Base-by-base conservation (phyloP, 2,113 vertebrate species). In the Dinomys branickii region DNA sequence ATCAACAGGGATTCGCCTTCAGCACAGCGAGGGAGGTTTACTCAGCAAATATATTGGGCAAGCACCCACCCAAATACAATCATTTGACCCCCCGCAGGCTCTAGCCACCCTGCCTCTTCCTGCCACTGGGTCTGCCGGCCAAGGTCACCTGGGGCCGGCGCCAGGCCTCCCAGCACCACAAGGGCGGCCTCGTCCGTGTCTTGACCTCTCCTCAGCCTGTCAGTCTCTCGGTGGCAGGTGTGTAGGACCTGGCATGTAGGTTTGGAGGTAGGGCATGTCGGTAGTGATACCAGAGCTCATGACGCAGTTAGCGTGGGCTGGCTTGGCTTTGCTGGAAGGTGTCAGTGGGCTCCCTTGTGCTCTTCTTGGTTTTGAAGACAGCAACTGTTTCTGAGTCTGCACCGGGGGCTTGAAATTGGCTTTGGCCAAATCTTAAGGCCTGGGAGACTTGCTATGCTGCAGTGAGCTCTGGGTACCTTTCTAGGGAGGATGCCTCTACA, bases 1-100 rank as follows among this genome's bases (percentile, higher is more conserved):
- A 99, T 98, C 98, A 99, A 98, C 98, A 96, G 99, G 98, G 99
- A 98, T 98, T 99, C 98, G 98, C 98, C 98, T 98, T 98, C 97
- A 98, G 98, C 98, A 95, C 98, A 97, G 98, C 96, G 92, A 98
- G 98, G 95, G 97, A 98, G 98, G 98, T 98, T 98, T 98, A 98
- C 98, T 98, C 98, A 98, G 98, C 98, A 98, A 98, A 99, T 98
- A 98, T 91, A 97, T 97, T 95, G 75, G 96, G 95, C 78, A 90
- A 98, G 98, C 98, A 98, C 98, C 98, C 98, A 98, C 98, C 98
- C 98, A 98, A 98, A 99, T 97, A 97, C 97, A 98, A 98, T 98
- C 97, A 98, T 98, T 98, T 98, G 97, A 97, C 96, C 91, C 96
- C 97, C 97, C 96, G 97, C 96, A 61, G 98, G 97, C 91, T 94